phyloP scores from a whole-genome alignment of 2,113 vertebrate species.

The Seriola dumerili region DNA sequence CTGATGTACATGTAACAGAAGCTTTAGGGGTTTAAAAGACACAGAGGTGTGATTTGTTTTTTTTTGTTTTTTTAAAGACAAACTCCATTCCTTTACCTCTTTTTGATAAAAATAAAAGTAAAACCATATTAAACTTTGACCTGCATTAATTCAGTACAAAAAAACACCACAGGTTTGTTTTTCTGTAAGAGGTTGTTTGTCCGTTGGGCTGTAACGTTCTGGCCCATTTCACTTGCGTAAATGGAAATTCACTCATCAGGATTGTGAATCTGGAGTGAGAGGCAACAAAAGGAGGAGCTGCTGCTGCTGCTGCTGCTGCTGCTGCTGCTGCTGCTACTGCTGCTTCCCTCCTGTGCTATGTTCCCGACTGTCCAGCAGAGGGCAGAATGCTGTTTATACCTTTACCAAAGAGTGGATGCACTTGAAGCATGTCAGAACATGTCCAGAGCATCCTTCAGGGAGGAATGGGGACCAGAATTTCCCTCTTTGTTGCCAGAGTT shows the following conservation, averaged over 20 bases:
- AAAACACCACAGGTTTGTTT: background rate
- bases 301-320: background rate
- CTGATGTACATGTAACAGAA: no score
- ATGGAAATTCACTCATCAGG: constrained; percentile 11
- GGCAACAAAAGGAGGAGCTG: background rate
- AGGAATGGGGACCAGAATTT: constrained; percentile 8
- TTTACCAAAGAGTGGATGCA: background rate
- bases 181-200: constrained; percentile 16
- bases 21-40: background rate
- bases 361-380: constrained; percentile 78
- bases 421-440: constrained; percentile 84
- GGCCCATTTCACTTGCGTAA: constrained; percentile 6
- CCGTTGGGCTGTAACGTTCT: background rate
- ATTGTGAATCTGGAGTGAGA: background rate
- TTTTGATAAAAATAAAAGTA: background rate
- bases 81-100: no score
- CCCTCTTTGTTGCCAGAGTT: constrained; percentile 24
- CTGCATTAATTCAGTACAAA: background rate
- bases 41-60: background rate
- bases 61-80: no score
- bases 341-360: background rate
- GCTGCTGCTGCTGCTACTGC: background rate
- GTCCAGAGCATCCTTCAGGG: constrained; percentile 70
- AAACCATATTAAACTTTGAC: background rate
- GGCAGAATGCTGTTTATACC: constrained; percentile 67